Base-by-base conservation (phyloP, 2,797 vertebrate species). In the Sebastes iracundus region DNA sequence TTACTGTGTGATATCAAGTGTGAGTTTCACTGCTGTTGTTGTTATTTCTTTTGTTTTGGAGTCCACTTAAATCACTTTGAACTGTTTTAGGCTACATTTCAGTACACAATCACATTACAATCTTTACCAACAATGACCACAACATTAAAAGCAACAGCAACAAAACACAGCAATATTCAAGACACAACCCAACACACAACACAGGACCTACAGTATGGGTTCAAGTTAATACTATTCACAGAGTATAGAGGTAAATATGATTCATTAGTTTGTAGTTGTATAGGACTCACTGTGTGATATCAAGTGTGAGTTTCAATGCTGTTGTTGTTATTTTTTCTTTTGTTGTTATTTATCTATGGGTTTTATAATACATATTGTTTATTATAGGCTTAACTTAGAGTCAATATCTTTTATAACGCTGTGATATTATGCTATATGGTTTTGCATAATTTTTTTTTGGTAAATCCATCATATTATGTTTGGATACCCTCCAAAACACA, bases 291-390 rank as follows among this genome's bases (percentile, higher is more conserved):
- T 18, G 49, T 60, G 38, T 42, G 38, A 42, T 42, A 42, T 42
- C 38, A 42, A 42, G 14, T 6, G 38, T 65, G n/a, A 77, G 13
- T 33, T 13, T 18, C 6, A 53, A 0, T 62, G 4, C 6, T 42
- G 13, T 42, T 28, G 0, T 32, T 76, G 7, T 30, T 73, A n/a
- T 80, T 77, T 27, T 69, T 75, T 38, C 1, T 25, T 72, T 27
- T 62, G 14, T 14, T 38, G 7, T 79, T 16, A 33, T 12, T 28
- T 72, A 32, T 73, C 2, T 16, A 16, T 14, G 10, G 35, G 5
- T 5, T 66, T 56, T 56, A n/a, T 27, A 14, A 42, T 66, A 46
- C 38, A 0, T 77, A 3, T 55, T 46, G 18, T 63, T 67, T 30
- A 30, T 60, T 4, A 1, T 27, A 42, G 12, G 2, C 7, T 7